These are phyloP conservation scores for Gambelia wislizenii DNA, from an alignment of 2,797 vertebrate species.

Conservation along the genomic window DNA sequence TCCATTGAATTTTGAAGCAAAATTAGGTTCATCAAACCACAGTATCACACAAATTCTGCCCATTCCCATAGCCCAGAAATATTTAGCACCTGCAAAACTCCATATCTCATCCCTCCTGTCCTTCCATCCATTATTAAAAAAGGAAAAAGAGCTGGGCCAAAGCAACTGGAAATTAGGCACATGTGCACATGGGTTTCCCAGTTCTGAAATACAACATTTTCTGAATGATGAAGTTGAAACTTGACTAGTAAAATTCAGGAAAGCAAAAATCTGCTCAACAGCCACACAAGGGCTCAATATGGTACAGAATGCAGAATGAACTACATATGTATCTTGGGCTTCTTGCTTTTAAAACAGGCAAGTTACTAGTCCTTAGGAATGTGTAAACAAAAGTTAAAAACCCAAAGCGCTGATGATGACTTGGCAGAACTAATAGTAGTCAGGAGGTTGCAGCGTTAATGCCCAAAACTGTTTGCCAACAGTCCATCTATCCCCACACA, in stretches of 20 bases:
- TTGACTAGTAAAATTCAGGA: not conserved
- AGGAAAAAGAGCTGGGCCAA: not conserved
- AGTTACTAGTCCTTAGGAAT: not conserved
- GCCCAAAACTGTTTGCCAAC: not conserved
- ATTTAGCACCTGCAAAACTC: not conserved
- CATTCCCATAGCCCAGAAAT: not conserved
- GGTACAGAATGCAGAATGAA: not conserved
- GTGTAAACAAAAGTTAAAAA: not conserved
- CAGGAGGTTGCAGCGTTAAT: not conserved
- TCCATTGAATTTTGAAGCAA: not conserved
- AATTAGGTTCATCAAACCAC: not conserved
- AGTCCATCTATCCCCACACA: too few relatives aligned
- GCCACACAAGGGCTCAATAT: not conserved
- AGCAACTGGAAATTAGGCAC: not conserved
- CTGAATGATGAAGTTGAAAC: not conserved
- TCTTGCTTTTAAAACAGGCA: not conserved
- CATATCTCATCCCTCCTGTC: not conserved
- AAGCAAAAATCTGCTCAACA: not conserved
- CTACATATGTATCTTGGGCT: not conserved
- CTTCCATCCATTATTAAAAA: too few relatives aligned
- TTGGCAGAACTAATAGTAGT: not conserved
- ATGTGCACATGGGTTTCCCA: not conserved
- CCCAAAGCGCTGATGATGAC: too few relatives aligned
- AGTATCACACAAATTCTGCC: not conserved
- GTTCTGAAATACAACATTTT: not conserved